Evolutionary conservation across 2,888 invertebrate genomes (phyloP).

Genomic region (Caenorhabditis sp.): DNA sequence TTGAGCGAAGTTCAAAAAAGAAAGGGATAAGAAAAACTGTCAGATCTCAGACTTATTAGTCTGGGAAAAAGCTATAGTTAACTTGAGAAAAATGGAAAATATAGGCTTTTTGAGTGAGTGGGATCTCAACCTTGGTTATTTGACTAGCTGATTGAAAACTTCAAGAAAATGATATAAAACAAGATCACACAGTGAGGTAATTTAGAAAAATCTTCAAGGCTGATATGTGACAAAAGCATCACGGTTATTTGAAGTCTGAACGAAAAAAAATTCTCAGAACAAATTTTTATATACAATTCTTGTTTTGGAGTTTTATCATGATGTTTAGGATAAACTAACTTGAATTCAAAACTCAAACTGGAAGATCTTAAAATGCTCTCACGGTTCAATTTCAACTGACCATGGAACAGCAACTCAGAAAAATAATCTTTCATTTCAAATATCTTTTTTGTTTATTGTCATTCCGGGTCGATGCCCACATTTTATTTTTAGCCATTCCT

Average conservation of each 20-base stretch:
- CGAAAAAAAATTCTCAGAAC: too few relatives aligned
- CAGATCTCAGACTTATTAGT: slow-evolving; percentile 2
- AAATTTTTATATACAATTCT: background rate
- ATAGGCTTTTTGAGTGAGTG: slow-evolving; percentile 29
- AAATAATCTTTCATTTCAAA: too few relatives aligned
- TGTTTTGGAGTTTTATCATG: background rate
- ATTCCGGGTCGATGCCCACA: background rate
- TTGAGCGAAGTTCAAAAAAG: background rate
- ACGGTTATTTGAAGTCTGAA: background rate
- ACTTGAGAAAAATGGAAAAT: background rate
- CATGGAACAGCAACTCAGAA: too few relatives aligned
- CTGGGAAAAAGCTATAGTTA: background rate
- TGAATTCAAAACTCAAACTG: too few relatives aligned
- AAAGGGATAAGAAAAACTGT: background rate
- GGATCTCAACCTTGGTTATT: slow-evolving; percentile 19
- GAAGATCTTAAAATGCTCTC: too few relatives aligned
- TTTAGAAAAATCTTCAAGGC: background rate
- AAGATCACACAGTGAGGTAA: too few relatives aligned
- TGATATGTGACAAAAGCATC: background rate
- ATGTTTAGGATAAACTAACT: too few relatives aligned
- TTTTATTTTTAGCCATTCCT: slow-evolving; percentile 15
- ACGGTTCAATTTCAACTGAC: too few relatives aligned
- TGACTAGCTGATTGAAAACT: too few relatives aligned
- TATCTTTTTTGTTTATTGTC: slow-evolving; percentile 14
- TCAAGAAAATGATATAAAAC: too few relatives aligned